Conservation (phyloP, 2,888 invertebrate species). For the Hypolimnas misippus region DNA sequence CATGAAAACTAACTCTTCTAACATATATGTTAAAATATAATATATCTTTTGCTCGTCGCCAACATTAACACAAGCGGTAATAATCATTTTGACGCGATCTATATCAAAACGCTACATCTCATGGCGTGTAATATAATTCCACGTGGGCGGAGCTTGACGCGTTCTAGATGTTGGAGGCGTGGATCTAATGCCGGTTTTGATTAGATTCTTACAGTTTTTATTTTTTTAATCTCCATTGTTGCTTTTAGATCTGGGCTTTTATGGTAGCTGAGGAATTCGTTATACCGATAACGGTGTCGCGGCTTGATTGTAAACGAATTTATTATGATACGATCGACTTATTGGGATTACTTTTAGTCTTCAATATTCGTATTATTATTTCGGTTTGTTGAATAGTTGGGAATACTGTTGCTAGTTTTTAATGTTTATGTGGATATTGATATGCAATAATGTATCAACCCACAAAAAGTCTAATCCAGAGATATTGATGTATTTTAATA, state of each 20-base stretch:
- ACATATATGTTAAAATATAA: no score
- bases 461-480: no score
- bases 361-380: slow-evolving; percentile 7
- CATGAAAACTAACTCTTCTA: no score
- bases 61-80: no score
- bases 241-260: slow-evolving; percentile 47
- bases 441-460: no score
- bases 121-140: slow-evolving; percentile 43
- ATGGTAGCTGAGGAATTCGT: slow-evolving; percentile 48
- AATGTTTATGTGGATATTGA: no score
- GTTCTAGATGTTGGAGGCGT: slow-evolving; percentile 61
- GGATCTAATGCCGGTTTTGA: slow-evolving; percentile 67
- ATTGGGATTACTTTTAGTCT: slow-evolving; percentile 5
- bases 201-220: slow-evolving; percentile 74
- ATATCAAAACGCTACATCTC: slow-evolving; percentile 46
- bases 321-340: slow-evolving; percentile 34
- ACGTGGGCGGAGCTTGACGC: slow-evolving; percentile 59
- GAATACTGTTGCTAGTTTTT: no score
- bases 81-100: no score
- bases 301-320: slow-evolving; percentile 47
- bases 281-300: slow-evolving; percentile 38
- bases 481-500: no score
- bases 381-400: not conserved
- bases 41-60: no score
- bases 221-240: slow-evolving; percentile 67